A percentile compares a stretch with the other conserved stretches of the same genome.
Evolutionary conservation across 2,888 invertebrate genomes (phyloP).

Genomic region (Electrophaes corylata): DNA sequence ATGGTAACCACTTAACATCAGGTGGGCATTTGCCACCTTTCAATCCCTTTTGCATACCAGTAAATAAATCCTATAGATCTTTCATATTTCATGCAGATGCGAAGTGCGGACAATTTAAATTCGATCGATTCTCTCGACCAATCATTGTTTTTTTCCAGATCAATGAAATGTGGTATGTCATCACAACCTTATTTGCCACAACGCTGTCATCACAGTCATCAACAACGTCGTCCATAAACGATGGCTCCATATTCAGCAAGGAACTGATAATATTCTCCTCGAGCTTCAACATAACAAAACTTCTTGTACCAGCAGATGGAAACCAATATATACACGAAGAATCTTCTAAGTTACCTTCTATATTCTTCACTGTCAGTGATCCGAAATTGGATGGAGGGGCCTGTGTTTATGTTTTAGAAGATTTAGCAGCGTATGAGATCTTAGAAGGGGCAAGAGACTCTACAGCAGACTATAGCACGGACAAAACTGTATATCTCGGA

Average conservation of each 20-base stretch:
- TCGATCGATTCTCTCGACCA: too few relatives aligned
- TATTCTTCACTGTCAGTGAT: constrained; percentile 65
- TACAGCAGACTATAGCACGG: constrained; percentile 30
- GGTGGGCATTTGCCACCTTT: too few relatives aligned
- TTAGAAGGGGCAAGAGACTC: constrained; percentile 17
- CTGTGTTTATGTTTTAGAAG: constrained; percentile 70
- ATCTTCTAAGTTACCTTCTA: constrained; percentile 58
- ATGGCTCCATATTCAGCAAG: constrained; percentile 49
- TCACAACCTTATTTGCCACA: constrained; percentile 22
- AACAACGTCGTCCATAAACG: neutral
- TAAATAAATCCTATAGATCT: too few relatives aligned
- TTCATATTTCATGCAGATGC: too few relatives aligned
- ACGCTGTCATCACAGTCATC: neutral
- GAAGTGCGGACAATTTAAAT: too few relatives aligned
- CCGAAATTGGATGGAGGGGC: constrained; percentile 59
- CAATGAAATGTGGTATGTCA: constrained; percentile 28
- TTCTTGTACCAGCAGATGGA: constrained; percentile 61
- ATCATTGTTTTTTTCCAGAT: constrained; percentile 17
- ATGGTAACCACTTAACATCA: too few relatives aligned
- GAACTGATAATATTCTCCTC: constrained; percentile 65
- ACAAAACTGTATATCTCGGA: constrained; percentile 34
- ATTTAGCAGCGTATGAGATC: constrained; percentile 54
- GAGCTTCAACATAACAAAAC: constrained; percentile 58
- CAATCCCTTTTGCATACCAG: too few relatives aligned
- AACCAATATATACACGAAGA: constrained; percentile 52